These are phyloP conservation scores for Oeneis ivallda DNA, from an alignment of 2,888 invertebrate species.

Conservation along the genomic window DNA sequence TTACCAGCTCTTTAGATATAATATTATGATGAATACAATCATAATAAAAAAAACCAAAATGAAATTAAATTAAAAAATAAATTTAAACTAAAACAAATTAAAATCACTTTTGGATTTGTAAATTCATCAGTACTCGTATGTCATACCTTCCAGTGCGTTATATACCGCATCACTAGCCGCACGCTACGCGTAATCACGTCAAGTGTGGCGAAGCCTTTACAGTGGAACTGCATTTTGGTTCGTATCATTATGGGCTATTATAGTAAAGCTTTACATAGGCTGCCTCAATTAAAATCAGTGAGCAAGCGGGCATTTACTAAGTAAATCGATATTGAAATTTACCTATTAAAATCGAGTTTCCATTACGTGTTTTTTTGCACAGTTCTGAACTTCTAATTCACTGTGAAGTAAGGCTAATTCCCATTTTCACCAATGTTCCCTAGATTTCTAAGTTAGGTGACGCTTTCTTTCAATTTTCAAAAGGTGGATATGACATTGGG, in stretches of 20 bases:
- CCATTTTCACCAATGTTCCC: too few relatives aligned
- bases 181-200: background rate
- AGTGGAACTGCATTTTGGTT: conserved; percentile 14
- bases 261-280: background rate
- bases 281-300: conserved; percentile 2
- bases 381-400: background rate
- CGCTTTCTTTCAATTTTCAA: too few relatives aligned
- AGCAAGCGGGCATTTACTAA: background rate
- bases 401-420: too few relatives aligned
- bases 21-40: too few relatives aligned
- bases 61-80: too few relatives aligned
- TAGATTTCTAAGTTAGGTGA: too few relatives aligned
- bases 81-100: too few relatives aligned
- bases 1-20: too few relatives aligned
- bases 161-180: background rate
- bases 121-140: background rate
- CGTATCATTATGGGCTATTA: conserved; percentile 18
- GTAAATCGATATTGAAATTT: conserved; percentile 10
- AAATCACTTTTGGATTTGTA: background rate
- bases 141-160: background rate
- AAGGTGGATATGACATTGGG: too few relatives aligned
- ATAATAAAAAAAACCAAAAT: too few relatives aligned
- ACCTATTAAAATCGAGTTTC: background rate
- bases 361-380: background rate
- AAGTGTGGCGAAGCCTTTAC: background rate